Evolutionary conservation across 64 coral and sea anemone species (phyloP).

Genomic region (Pachyseris speciosa): DNA sequence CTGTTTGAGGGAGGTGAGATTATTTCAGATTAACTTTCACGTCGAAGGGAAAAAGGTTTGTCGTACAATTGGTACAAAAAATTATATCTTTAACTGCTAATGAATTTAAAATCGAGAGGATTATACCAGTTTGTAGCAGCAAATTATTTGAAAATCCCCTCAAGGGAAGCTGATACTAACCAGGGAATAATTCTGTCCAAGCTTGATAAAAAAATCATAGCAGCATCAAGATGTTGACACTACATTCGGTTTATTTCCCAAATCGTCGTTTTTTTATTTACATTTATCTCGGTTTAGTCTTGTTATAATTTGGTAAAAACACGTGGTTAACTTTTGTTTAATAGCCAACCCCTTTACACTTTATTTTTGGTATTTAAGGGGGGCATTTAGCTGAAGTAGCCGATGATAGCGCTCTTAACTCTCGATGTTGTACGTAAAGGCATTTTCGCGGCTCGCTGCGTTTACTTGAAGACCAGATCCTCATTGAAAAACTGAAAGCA

Average conservation of each 20-base stretch:
- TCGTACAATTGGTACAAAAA: neutral
- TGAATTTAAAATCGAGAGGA: conserved; percentile 20
- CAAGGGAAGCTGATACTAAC: neutral
- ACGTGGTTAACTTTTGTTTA: conserved; percentile 31
- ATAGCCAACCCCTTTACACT: neutral
- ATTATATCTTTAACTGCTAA: neutral
- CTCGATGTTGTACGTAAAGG: neutral
- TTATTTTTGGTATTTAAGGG: neutral
- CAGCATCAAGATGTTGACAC: neutral
- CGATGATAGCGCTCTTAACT: neutral
- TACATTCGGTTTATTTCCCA: neutral
- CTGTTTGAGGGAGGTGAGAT: neutral
- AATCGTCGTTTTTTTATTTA: conserved; percentile 36
- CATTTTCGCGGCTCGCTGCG: no score
- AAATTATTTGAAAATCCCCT: neutral
- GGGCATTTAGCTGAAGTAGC: neutral
- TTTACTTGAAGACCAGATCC: no score
- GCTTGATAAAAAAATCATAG: neutral
- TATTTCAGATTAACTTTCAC: neutral
- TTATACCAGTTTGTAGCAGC: neutral
- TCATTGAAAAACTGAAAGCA: neutral
- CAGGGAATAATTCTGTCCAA: neutral
- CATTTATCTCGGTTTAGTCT: conserved; percentile 9
- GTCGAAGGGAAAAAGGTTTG: neutral
- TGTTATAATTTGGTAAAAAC: conserved; percentile 28